These are phyloP conservation scores for Amphimallon solstitiale DNA, from an alignment of 2,888 invertebrate genomes.

Conservation along the genomic window DNA sequence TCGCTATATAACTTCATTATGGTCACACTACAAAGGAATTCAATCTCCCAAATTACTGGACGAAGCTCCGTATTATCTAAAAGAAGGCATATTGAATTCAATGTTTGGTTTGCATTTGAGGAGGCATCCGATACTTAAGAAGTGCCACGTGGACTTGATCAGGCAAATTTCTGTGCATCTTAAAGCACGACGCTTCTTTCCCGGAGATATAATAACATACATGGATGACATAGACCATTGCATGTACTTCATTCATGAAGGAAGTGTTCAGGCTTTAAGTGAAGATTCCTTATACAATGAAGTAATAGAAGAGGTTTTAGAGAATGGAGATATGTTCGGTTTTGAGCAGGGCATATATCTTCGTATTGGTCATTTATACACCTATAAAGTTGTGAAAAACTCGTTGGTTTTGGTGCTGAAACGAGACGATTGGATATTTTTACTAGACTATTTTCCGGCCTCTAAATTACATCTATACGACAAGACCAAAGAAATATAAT, in stretches of 20 bases:
- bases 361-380: constrained; percentile 45
- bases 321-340: constrained; percentile 45
- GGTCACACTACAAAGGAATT: constrained; percentile 28
- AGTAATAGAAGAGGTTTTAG: constrained; percentile 38
- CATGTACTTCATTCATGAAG: constrained; percentile 53
- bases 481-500: constrained; percentile 15
- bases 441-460: constrained; percentile 33
- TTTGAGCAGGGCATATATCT: constrained; percentile 46
- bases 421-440: constrained; percentile 34
- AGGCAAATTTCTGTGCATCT: constrained; percentile 48
- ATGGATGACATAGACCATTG: constrained; percentile 47
- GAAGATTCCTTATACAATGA: constrained; percentile 45
- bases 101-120: constrained; percentile 50
- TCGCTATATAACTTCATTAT: constrained; percentile 30
- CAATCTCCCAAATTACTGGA: constrained; percentile 37
- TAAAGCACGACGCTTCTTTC: constrained; percentile 44
- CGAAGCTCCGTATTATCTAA: constrained; percentile 49
- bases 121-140: constrained; percentile 44
- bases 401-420: constrained; percentile 29
- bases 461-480: constrained; percentile 31
- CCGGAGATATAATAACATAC: constrained; percentile 48
- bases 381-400: constrained; percentile 46
- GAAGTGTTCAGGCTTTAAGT: constrained; percentile 44
- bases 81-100: constrained; percentile 48
- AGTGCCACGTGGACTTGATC: constrained; percentile 49